Percentiles rank a stretch among this genome's conserved stretches.
Conservation (phyloP, 2,113 vertebrate species). For the Nycticebus coucang region DNA sequence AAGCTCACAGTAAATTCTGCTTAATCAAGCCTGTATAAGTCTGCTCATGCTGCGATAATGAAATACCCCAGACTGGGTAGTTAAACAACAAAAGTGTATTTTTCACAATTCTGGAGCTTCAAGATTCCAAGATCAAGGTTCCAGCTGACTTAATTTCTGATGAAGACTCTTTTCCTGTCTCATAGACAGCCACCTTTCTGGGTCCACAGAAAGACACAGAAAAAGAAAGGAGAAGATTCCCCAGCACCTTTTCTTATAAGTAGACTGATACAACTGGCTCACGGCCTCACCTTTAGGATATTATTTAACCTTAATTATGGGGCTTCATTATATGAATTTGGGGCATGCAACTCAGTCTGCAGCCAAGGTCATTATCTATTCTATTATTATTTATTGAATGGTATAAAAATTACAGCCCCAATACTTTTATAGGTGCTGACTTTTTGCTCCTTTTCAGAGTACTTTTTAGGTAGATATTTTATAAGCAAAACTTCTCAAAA, state of each 20-base stretch:
- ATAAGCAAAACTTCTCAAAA: neutral
- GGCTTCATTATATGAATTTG: neutral
- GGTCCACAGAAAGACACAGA: too few species aligned
- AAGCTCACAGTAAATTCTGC: neutral
- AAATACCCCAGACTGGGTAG: neutral
- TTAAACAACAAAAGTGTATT: neutral
- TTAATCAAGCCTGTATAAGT: neutral
- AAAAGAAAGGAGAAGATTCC: neutral
- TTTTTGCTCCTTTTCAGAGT: neutral
- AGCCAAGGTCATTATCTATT: neutral
- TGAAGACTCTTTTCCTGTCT: neutral
- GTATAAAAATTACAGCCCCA: neutral
- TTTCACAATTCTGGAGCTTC: neutral
- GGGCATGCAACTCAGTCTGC: neutral
- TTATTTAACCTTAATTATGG: neutral
- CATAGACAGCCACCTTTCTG: neutral
- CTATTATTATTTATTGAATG: neutral
- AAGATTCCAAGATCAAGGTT: neutral
- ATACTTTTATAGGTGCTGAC: neutral
- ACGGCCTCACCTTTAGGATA: neutral
- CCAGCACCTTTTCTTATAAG: neutral
- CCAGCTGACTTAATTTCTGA: neutral
- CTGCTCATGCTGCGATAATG: neutral
- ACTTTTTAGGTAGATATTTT: slow-evolving; percentile 6
- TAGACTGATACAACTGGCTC: neutral